Evolutionary conservation across 53 echinoderm and acorn worm genomes (phyloP), one percentile per base, ranked within the genome.

Genomic region (Apostichopus leukothele): DNA sequence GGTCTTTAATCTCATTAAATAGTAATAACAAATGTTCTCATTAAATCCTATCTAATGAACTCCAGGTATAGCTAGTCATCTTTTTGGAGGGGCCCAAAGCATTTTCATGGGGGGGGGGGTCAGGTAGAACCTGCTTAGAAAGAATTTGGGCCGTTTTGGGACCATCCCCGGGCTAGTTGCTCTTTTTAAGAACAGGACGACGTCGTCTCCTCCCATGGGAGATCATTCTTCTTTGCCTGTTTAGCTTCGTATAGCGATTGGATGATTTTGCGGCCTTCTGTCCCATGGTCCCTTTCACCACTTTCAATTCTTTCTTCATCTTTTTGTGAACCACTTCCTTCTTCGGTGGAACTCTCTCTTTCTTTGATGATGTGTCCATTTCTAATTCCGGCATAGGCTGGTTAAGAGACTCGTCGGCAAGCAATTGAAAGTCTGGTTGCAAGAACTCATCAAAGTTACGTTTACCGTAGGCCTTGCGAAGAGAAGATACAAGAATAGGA

Each of bases 381-480:
- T 53, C 52, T 79, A 52, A 52, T 79, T 79, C 79, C 79, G 1
- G 79, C 0, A 53, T 79, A 52, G 79, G 19, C n/a, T 79, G n/a
- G 1, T 26, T 14, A 9, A 79, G 54, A 11, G n/a, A 16, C 52
- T 12, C 16, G 14, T 79, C n/a, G 0, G 20, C 79, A 53, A 79
- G 51, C 4, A 52, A 16, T 79, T 79, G 79, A 10, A 79, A 51
- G 54, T 79, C 79, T 18, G 79, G 52, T 53, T 79, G 79, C 53
- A 79, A 26, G 52, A 79, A 79, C 79, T 52, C 79, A 9, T 79
- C 79, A 79, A 79, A 79, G 79, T 26, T 79, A 53, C 79, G 63
- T 19, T 85, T 67, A 23, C 18, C 59, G 5, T 53, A 85, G 23
- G 22, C 20, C 66, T 85, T 25, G 9, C n/a, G 5, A 83, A 60